Evolutionary conservation across 2,113 vertebrate species (phyloP), one percentile per base, ranked within the genome.

Genomic region (Callipepla californica): DNA sequence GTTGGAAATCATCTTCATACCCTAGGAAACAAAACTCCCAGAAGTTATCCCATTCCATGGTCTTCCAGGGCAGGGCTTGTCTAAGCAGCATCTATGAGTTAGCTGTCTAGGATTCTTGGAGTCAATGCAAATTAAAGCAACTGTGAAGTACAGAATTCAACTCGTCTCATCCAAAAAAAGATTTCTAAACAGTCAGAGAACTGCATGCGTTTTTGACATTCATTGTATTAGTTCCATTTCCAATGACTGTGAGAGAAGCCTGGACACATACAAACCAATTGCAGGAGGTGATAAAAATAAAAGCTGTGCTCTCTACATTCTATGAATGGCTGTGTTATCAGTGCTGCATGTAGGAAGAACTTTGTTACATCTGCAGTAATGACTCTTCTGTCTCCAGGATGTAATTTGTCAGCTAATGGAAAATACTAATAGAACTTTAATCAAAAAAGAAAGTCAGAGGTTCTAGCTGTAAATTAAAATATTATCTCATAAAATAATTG

Each of bases 91-190:
- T 88, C 69, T 40, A 70, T 81, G 74, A 90, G n/a, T 68, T 96
- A 81, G 25, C 77, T 92, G 93, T 95, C 90, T 96, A 84, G 83
- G 94, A 90, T 94, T 92, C 73, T 76, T 93, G 94, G 94, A 93
- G 92, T 94, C 94, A 84, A 84, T 92, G 94, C 91, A 93, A 89
- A 96, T 95, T 68, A 51, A 84, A 84, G 79, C 69, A 92, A 61
- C 78, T 75, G 44, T 72, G 74, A 90, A 62, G 68, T 92, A 47
- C 21, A 63, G 58, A 72, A 87, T 74, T 7, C 22, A 36, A 85
- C 65, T 86, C 82, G 50, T 65, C n/a, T 89, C 70, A 82, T 95
- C 40, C 13, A 62, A 87, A 89, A 67, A 42, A 81, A 48, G 55
- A 59, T 51, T 70, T 44, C 50, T 89, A 0, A 80, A 1, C 42